A percentile compares a stretch with the other conserved stretches of the same genome.
These are phyloP conservation scores for Pelodytes ibericus DNA, from an alignment of 2,797 vertebrate species.

Conservation along the genomic window DNA sequence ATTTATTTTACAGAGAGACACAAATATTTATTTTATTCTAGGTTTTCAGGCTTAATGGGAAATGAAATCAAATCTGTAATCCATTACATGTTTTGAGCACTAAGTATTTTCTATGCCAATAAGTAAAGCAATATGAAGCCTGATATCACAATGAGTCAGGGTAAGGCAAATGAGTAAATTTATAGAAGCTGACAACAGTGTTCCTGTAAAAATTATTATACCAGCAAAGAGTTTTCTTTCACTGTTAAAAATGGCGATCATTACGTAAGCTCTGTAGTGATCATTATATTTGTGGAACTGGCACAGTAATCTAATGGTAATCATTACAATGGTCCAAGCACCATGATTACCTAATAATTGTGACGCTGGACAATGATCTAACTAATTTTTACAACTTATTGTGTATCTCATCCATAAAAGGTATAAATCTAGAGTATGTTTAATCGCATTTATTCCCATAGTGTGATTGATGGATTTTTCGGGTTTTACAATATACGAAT, in stretches of 20 bases:
- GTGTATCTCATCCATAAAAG: too few relatives aligned
- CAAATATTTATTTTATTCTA: too few relatives aligned
- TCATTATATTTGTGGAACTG: not conserved
- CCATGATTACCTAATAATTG: too few relatives aligned
- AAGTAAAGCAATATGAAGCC: not conserved
- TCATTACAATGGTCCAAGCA: not conserved
- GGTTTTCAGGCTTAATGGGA: too few relatives aligned
- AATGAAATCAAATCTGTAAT: slow-evolving; percentile 14
- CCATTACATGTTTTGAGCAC: slow-evolving; percentile 14
- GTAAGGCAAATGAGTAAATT: not conserved
- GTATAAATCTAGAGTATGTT: too few relatives aligned
- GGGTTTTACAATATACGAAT: too few relatives aligned
- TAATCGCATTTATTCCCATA: too few relatives aligned
- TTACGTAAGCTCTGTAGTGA: not conserved
- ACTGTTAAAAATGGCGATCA: not conserved
- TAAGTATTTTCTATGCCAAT: slow-evolving; percentile 7
- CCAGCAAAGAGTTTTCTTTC: not conserved
- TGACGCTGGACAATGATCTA: too few relatives aligned
- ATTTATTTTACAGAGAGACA: not conserved
- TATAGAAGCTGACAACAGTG: not conserved
- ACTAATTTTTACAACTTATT: too few relatives aligned
- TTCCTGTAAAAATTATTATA: not conserved
- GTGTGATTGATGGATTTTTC: too few relatives aligned
- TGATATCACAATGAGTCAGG: slow-evolving; percentile 14
- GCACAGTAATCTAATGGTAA: not conserved